Evolutionary conservation across 2,113 vertebrate genomes (phyloP), one percentile per base, ranked within the genome.

Genomic region (Emydura subglobosa): DNA sequence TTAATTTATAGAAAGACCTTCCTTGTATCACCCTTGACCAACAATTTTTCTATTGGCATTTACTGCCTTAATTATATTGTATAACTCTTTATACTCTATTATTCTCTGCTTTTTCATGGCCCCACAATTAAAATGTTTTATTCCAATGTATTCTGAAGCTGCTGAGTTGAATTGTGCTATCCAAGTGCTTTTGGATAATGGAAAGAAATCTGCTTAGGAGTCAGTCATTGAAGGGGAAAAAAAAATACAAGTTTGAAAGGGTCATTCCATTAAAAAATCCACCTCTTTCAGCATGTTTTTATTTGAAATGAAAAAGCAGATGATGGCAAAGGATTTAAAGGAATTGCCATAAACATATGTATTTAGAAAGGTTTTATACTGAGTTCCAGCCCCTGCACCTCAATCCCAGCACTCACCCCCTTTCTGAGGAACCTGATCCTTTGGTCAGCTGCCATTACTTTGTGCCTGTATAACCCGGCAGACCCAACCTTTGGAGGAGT

Each of bases 201-300:
- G 81, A 61, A 87, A 79, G 88, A 85, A 95, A 92, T 44, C 85
- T 94, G 94, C 2, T 5, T 17, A 22, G 68, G 39, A 31, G 34
- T 5, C 4, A 0, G 82, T 74, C 24, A 83, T 83, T 85, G 51
- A 14, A 17, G 59, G 50, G 68, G 16, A 8, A 11, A 39, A 10
- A 44, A 16, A 47, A 81, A 49, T 79, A 29, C 0, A 0, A 80
- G 29, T 65, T 57, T 13, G 29, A 65, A 57, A 61, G 31, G 44
- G 44, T 29, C 0, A 0, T 85, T 89, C 88, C 21, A 0, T 83
- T 82, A 59, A 80, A 78, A 94, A 93, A 81, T 50, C 47, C 39
- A 8, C 49, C 59, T 3, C 10, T 54, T 86, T 85, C 89, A 94
- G 83, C 79, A 61, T 39, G 3, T 61, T 83, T 87, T 89, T 2